Base-by-base conservation (phyloP, 2,797 vertebrate species). In the Myotis daubentonii region DNA sequence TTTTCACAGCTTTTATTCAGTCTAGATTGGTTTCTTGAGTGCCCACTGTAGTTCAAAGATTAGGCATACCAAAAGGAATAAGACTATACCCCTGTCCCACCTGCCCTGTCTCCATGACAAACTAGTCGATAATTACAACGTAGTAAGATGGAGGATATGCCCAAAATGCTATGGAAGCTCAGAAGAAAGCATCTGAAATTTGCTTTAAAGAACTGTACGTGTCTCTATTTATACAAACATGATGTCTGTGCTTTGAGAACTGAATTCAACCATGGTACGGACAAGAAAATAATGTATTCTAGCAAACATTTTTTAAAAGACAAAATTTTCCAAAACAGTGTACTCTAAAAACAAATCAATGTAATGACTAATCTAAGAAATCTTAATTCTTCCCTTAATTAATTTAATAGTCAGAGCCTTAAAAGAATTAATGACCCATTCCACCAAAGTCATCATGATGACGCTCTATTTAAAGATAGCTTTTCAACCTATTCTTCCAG, bases 381-480 rank as follows among this genome's bases (percentile, higher is more conserved):
- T 94, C 53, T 65, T 94, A 96, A 96, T 97, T 97, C 95, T 96
- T 96, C 94, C 55, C 89, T 96, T 95, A 96, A 95, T 92, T 97
- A 89, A 94, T 89, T 94, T 68, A 83, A 51, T 81, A 82, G 82
- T 94, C 25, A 49, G 74, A 95, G 65, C 87, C 68, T 94, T 88
- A 83, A 91, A 93, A 85, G 72, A 93, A 92, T 92, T 96, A 93
- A 94, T 93, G 94, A 89, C 66, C 90, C 92, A 86, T 91, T 95
- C 92, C 92, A 90, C 76, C 57, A 92, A 88, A 95, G 84, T 94
- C 76, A 72, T 82, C 25, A 12, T 89, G 62, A 71, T 85, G 88
- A 78, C 65, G 33, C 38, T 96, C 62, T 53, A 17, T 90, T 95
- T 95, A 93, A 91, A 92, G 75, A 62, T 70, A 60, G 79, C 41